Evolutionary conservation across 2,113 vertebrate genomes (phyloP).

Genomic region (Apistogramma diplotaenia): DNA sequence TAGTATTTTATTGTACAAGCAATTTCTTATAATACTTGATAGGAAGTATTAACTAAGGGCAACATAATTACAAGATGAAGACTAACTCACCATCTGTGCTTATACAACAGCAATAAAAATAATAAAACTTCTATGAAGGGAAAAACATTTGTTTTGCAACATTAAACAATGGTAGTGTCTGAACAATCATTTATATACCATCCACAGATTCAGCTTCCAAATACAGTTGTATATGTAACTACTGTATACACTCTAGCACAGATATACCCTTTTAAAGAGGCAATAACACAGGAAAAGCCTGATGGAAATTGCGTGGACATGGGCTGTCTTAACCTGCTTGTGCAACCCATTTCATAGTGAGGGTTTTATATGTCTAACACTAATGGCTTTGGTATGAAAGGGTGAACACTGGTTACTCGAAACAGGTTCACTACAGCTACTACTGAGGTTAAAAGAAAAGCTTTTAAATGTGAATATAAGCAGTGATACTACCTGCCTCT

Average conservation of each 20-base stretch:
- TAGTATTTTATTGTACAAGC: conserved; percentile 68
- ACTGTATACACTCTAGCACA: conserved; percentile 3
- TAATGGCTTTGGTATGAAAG: conserved; percentile 17
- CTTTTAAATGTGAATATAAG: not conserved
- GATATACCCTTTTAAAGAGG: not conserved
- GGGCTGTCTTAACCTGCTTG: not conserved
- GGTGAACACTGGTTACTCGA: not conserved
- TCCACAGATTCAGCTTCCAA: not conserved
- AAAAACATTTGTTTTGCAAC: conserved; percentile 9
- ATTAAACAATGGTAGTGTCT: conserved; percentile 24
- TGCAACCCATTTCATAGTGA: not conserved
- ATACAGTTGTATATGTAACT: not conserved
- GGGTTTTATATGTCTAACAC: not conserved
- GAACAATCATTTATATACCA: not conserved
- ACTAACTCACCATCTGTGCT: conserved; percentile 21
- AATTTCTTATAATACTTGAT: conserved; percentile 44
- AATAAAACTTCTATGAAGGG: not conserved
- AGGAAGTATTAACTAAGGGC: conserved; percentile 42
- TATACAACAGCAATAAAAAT: conserved; percentile 26
- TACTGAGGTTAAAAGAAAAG: not conserved
- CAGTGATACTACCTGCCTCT: not conserved
- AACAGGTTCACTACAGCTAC: conserved; percentile 10
- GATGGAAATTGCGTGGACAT: not conserved
- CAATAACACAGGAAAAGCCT: not conserved
- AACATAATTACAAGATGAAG: conserved; percentile 29